Evolutionary conservation across 2,797 vertebrate species (phyloP).

Genomic region (Odontamblyopus lacepedii): DNA sequence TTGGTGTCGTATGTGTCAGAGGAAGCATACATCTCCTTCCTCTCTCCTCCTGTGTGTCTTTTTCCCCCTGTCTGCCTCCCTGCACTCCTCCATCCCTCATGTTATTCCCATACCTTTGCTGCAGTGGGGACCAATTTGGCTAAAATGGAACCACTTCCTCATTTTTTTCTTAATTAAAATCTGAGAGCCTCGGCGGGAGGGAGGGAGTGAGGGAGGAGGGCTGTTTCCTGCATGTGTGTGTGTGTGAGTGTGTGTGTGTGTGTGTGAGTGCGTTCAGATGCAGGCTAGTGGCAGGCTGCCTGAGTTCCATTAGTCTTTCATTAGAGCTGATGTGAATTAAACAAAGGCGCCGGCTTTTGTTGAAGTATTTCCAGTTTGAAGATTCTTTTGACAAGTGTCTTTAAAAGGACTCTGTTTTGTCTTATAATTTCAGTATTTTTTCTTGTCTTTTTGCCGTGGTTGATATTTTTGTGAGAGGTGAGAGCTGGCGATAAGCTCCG

Average conservation of each 20-base stretch:
- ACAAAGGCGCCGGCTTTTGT: conserved; percentile 67
- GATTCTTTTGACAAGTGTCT: conserved; percentile 25
- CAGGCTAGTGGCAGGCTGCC: conserved; percentile 65
- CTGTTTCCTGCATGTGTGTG: conserved; percentile 37
- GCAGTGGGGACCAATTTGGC: conserved; percentile 83
- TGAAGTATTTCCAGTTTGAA: conserved; percentile 30
- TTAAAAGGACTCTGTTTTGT: background rate
- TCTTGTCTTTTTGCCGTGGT: conserved; percentile 13
- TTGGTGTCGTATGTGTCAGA: conserved; percentile 53
- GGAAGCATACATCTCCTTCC: conserved; percentile 55
- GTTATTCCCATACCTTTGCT: conserved; percentile 74
- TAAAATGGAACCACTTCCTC: conserved; percentile 84
- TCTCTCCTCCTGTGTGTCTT: conserved; percentile 61
- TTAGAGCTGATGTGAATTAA: conserved; percentile 68
- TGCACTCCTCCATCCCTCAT: conserved; percentile 65
- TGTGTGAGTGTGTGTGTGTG: conserved; percentile 37
- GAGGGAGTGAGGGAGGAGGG: conserved; percentile 31
- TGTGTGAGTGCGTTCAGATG: conserved; percentile 36
- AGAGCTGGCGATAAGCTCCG: conserved; percentile 25
- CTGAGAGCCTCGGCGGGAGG: conserved; percentile 72
- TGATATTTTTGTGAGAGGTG: conserved; percentile 24
- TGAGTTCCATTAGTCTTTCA: conserved; percentile 78
- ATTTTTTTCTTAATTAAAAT: conserved; percentile 88
- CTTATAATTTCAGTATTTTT: conserved; percentile 4
- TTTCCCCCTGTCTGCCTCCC: conserved; percentile 59